Evolutionary conservation across 2,113 vertebrate species (phyloP).

Genomic region (Corythaixoides concolor): DNA sequence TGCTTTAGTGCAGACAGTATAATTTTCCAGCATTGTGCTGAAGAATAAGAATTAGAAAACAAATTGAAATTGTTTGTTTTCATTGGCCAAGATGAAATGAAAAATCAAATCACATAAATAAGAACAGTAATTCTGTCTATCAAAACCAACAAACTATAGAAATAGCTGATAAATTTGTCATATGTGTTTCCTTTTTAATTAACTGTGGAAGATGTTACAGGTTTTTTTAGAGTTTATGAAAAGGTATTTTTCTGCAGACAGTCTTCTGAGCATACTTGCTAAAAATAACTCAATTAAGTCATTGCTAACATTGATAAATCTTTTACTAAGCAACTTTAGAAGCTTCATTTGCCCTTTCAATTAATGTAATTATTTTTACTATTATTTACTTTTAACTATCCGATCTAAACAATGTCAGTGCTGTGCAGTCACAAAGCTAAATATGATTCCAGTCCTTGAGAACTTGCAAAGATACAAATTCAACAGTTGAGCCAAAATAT

Average conservation of each 20-base stretch:
- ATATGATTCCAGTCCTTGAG: neutral
- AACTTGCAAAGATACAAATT: neutral
- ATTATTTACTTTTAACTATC: neutral
- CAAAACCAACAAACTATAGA: neutral
- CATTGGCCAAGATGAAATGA: neutral
- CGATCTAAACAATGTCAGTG: neutral
- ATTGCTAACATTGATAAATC: neutral
- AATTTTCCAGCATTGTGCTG: neutral
- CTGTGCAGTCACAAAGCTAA: neutral
- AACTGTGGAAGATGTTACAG: neutral
- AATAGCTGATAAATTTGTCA: neutral
- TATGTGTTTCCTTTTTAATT: neutral
- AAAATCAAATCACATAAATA: neutral
- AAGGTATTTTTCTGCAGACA: neutral
- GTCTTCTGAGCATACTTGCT: neutral
- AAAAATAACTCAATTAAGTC: neutral
- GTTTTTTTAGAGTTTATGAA: neutral
- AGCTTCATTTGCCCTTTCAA: neutral
- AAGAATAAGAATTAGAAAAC: neutral
- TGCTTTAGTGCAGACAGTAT: neutral
- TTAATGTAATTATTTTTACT: neutral
- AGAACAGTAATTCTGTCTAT: neutral
- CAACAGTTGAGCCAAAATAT: neutral
- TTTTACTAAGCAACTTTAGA: neutral
- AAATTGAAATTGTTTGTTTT: neutral